Conservation (phyloP, 2,113 vertebrate genomes). For the Phocoena sinus region DNA sequence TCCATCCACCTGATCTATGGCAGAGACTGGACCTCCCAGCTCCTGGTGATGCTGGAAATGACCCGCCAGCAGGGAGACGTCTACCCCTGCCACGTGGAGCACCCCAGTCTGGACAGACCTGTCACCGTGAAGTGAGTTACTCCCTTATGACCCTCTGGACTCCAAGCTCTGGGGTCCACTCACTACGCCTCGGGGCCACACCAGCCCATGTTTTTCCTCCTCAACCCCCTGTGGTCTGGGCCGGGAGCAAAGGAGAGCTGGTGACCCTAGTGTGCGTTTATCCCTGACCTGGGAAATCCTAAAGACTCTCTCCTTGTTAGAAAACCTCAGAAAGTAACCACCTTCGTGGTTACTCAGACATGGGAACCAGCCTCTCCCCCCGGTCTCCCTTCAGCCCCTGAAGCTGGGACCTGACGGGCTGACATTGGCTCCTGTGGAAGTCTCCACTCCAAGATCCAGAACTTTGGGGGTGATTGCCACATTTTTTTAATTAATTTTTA, state of each 20-base stretch:
- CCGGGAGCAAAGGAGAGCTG: background rate
- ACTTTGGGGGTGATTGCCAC: background rate
- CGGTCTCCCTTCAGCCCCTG: background rate
- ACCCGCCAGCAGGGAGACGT: constrained; percentile 70
- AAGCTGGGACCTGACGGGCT: background rate
- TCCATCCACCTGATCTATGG: background rate
- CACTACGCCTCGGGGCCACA: background rate
- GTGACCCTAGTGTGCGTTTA: background rate
- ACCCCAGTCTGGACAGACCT: constrained; percentile 17
- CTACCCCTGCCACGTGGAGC: constrained; percentile 75
- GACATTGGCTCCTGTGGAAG: background rate
- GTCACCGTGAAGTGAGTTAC: background rate
- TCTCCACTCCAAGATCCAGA: background rate
- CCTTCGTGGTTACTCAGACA: background rate
- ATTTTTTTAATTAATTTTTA: background rate
- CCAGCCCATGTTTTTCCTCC: accelerated
- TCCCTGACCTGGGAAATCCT: background rate
- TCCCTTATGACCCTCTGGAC: background rate
- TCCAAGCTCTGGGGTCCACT: background rate
- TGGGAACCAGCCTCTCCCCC: background rate
- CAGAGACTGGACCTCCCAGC: constrained; percentile 49
- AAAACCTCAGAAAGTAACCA: background rate
- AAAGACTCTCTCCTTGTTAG: background rate
- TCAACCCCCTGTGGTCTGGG: background rate
- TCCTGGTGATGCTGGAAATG: constrained; percentile 40